Evolutionary conservation across 2,888 invertebrate species (phyloP), one percentile per base, ranked within the genome.

Genomic region (Stenichneumon culpator): DNA sequence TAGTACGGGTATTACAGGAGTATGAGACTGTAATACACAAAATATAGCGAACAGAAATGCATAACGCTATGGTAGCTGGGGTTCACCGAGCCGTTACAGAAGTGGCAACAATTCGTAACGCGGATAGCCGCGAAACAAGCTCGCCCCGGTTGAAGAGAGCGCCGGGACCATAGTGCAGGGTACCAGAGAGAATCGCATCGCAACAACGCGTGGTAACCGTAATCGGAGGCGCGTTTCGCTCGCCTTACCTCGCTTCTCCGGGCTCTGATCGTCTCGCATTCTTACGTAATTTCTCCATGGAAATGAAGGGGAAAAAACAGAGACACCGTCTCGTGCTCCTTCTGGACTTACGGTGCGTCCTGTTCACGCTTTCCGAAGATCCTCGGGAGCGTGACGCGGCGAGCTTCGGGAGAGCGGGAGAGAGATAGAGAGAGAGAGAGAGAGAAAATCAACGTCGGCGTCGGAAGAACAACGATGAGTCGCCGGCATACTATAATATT

Each of bases 331-430:
- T 60, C 63, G 63, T 63, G 83, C 60, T 52, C 80, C 16, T 47
- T 63, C 63, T 32, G 80, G 28, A 78, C 75, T 47, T 16, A 70
- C 57, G 84, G 84, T 86, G 87, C 84, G 89, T 89, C 90, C 90
- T 90, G 90, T 93, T 91, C 92, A 93, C 93, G 93, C 93, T 93
- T 93, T 93, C 93, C 91, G 92, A 91, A 92, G 92, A 92, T 84
- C 82, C 88, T 88, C 81, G 90, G 80, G 84, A 92, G 91, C 92
- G 92, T 92, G 89, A 93, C 93, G 86, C 77, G 82, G 79, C 79
- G 79, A 50, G 32, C 70, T 52, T 63, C 79, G 80, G 73, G 39
- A 39, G 39, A 39, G 39, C 9, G 9, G 11, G 39, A 39, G 39
- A 36, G 73, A 75, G 65, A 82, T 72, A 39, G 9, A 39, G 39